Conservation (phyloP, 1,140 invertebrate species). For the Psilanteris sp. region DNA sequence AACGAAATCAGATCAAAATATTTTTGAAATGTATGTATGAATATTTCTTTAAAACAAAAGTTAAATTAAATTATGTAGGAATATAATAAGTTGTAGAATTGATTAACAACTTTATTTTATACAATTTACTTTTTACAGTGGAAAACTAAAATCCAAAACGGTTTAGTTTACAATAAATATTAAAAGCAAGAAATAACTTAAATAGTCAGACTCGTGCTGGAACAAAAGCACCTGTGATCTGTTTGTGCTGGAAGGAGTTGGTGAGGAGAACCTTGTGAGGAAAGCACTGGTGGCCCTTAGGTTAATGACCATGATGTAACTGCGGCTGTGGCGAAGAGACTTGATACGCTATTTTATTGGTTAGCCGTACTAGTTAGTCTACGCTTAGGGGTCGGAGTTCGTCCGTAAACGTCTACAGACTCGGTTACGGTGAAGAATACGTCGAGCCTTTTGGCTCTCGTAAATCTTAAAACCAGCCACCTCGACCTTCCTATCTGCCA, state of each 20-base stretch:
- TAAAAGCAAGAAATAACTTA: slow-evolving; percentile 30
- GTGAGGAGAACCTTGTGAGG: slow-evolving; percentile 50
- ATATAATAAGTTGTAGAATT: too few species aligned
- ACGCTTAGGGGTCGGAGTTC: slow-evolving; percentile 72
- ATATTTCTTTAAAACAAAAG: too few species aligned
- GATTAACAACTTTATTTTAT: too few species aligned
- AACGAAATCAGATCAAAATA: too few species aligned
- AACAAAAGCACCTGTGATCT: slow-evolving; percentile 56
- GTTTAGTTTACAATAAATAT: too few species aligned
- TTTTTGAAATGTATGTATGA: too few species aligned
- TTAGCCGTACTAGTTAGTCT: slow-evolving; percentile 72
- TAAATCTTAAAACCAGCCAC: slow-evolving; percentile 65
- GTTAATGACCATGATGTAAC: slow-evolving; percentile 66
- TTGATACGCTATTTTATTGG: slow-evolving; percentile 74
- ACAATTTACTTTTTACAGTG: too few species aligned
- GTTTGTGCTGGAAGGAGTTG: slow-evolving; percentile 47
- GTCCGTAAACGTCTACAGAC: slow-evolving; percentile 71
- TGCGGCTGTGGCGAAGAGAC: slow-evolving; percentile 57
- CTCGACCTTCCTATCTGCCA: slow-evolving; percentile 57
- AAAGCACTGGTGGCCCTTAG: slow-evolving; percentile 59
- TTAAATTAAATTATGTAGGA: too few species aligned
- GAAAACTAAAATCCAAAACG: too few species aligned
- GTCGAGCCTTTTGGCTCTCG: slow-evolving; percentile 62
- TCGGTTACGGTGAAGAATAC: slow-evolving; percentile 66
- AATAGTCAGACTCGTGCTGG: slow-evolving; percentile 14